Percentiles rank a stretch among this genome's conserved stretches.
Conservation (phyloP, 1,140 invertebrate genomes). For the Doryteuthis pealeii region DNA sequence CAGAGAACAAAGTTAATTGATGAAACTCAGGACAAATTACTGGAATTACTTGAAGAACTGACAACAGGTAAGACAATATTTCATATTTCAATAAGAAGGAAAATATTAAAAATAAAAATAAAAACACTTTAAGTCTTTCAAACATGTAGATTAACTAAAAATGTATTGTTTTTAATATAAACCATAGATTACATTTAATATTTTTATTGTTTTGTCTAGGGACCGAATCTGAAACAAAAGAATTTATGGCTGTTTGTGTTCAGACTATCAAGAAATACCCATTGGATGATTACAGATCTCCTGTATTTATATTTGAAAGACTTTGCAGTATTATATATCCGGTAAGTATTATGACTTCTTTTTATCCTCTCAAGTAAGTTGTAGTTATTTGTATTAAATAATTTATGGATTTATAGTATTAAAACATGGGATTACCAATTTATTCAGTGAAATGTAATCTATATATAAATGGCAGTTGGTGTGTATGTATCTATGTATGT, state of each 20-base stretch:
- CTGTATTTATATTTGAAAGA: slow-evolving; percentile 93
- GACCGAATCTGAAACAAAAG: slow-evolving; percentile 92
- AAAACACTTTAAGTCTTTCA: no score
- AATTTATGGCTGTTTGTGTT: slow-evolving; percentile 96
- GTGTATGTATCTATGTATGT: no score
- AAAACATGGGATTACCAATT: no score
- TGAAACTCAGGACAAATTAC: slow-evolving; percentile 92
- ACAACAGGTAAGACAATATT: slow-evolving; percentile 72
- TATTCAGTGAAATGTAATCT: no score
- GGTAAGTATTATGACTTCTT: slow-evolving; percentile 49
- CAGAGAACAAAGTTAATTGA: slow-evolving; percentile 93
- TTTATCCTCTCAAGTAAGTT: no score
- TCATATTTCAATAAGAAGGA: not conserved
- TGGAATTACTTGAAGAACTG: slow-evolving; percentile 94
- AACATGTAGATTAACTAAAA: no score
- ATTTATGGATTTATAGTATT: no score
- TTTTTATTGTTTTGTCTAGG: slow-evolving; percentile 63
- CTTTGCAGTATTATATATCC: slow-evolving; percentile 97
- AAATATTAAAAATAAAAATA: no score
- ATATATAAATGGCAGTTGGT: no score
- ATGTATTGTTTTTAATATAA: no score
- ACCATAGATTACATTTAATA: not conserved
- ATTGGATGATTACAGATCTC: slow-evolving; percentile 88
- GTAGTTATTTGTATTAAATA: no score
- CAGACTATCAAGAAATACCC: slow-evolving; percentile 94